Evolutionary conservation across 2,888 invertebrate genomes (phyloP), one percentile per base, ranked within the genome.

Genomic region (Trachelus tabidus): DNA sequence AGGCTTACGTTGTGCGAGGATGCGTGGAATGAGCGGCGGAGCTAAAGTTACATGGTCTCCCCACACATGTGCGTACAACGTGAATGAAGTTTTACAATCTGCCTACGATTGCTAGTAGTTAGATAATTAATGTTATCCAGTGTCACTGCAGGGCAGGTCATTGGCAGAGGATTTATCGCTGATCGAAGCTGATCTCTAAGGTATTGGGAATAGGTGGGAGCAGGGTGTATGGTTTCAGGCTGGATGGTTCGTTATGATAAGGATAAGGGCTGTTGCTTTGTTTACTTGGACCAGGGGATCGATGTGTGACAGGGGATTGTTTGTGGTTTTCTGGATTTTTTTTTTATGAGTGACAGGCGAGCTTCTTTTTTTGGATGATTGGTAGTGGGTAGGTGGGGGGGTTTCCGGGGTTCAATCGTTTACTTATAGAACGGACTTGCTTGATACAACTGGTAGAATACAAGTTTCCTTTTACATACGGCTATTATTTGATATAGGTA

Each of bases 11-110:
- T 23, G 56, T 56, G 56, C 56, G 56, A 56, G 56, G 56, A 33
- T 34, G 33, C 87, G 79, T 84, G 84, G 85, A 85, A 88, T 89
- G 88, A 90, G 89, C 89, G 89, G 89, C 87, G 89, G 90, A 91
- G 90, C 89, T 91, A 90, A 91, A 90, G 91, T 90, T 91, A 91
- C 91, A 91, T 91, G 91, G 91, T 91, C 91, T 91, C 91, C 91
- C 91, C 91, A 90, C 91, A 91, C 90, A 89, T 90, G 90, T 91
- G 90, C 91, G 89, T 91, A 89, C 89, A 90, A 91, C 89, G 90
- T 89, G 87, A 90, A 91, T 86, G 86, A 90, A 91, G 89, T 90
- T 89, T 89, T 87, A 87, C 87, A 87, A 89, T 87, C 87, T 88
- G 88, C 85, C 88, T 89, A 86, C 84, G 82, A 85, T 83, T 83